Conservation (phyloP, 2,888 invertebrate genomes). For the Drosophila trichaetosa region DNA sequence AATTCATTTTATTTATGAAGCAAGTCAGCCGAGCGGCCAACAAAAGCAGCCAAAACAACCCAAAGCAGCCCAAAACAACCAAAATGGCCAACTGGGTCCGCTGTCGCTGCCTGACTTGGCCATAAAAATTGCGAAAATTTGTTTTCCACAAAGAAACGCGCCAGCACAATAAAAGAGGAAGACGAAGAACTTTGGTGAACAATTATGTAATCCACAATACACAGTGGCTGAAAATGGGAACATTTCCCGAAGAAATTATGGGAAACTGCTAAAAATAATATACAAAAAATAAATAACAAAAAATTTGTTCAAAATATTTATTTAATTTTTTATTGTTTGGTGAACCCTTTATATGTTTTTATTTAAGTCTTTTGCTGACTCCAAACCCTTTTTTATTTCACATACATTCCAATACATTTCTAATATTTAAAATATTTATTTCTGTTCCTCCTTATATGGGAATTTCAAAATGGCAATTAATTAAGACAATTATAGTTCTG, state of each 20-base stretch:
- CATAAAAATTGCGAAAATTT: constrained; percentile 30
- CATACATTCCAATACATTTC: too few relatives aligned
- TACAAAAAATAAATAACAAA: neutral
- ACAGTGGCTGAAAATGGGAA: neutral
- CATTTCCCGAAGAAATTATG: neutral
- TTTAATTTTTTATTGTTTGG: neutral
- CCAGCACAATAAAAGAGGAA: neutral
- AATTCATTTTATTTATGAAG: constrained; percentile 78
- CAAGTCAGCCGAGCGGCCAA: constrained; percentile 66
- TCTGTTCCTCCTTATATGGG: neutral
- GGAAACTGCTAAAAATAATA: neutral
- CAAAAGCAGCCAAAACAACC: constrained; percentile 48
- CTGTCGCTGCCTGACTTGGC: constrained; percentile 10
- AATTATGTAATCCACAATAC: neutral
- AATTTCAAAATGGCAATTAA: neutral
- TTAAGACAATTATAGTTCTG: neutral
- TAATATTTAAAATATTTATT: neutral
- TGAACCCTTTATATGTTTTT: too few relatives aligned
- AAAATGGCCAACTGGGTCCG: constrained; percentile 58
- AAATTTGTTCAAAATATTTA: neutral
- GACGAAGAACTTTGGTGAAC: neutral
- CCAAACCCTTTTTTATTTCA: too few relatives aligned
- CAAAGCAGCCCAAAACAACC: constrained; percentile 7
- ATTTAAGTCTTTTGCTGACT: too few relatives aligned
- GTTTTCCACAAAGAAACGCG: constrained; percentile 17